Conservation (phyloP, 2,113 vertebrate genomes). For the Polyodon spathula region DNA sequence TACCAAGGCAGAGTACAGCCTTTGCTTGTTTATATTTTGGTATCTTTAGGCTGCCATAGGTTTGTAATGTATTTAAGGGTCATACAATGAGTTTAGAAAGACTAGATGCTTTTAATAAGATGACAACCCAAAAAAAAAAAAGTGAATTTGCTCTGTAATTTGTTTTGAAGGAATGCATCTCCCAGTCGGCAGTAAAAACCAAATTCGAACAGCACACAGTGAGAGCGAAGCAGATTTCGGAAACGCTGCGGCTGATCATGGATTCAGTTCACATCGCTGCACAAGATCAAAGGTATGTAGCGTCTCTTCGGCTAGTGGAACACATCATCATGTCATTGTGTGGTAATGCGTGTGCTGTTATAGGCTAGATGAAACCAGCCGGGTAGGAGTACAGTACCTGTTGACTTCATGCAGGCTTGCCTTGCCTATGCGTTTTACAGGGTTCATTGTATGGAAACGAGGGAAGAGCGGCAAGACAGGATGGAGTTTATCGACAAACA, state of each 20-base stretch:
- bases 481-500: constrained; percentile 92
- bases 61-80: no score
- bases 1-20: no score
- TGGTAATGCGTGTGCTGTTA: no score
- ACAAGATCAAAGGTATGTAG: constrained; percentile 83
- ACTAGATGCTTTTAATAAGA: no score
- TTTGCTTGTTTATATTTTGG: no score
- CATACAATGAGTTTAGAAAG: no score
- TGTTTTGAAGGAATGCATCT: constrained; percentile 81
- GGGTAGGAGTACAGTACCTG: not conserved
- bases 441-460: constrained; percentile 77
- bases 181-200: constrained; percentile 95
- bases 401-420: not conserved
- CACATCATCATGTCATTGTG: not conserved
- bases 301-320: not conserved
- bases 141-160: constrained; percentile 1
- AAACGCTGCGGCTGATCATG: constrained; percentile 85
- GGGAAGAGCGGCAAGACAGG: constrained; percentile 80
- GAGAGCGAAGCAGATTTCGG: constrained; percentile 89
- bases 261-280: constrained; percentile 84
- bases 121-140: no score
- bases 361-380: no score
- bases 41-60: no score
- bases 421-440: constrained; percentile 40
- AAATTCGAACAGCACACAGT: constrained; percentile 97